Percentiles rank a stretch among this genome's conserved stretches.
phyloP scores from a whole-genome alignment of 2,113 vertebrate genomes.

The Crotalus horridus region DNA sequence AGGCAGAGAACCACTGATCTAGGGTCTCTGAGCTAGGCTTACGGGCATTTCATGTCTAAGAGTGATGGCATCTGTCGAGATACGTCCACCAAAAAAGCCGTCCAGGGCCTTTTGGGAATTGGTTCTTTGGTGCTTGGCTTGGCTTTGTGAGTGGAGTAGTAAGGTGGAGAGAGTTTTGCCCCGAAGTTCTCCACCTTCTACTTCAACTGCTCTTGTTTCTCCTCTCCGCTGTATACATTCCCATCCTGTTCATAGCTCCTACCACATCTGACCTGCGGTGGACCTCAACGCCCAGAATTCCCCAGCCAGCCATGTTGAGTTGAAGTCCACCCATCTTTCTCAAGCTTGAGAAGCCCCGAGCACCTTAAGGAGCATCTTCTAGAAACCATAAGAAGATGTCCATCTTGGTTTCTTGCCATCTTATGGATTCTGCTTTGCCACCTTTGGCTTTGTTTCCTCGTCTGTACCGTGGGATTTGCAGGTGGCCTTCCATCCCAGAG shows the following conservation, averaged over 20 bases:
- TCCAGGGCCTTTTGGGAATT: neutral
- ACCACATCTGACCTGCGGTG: no score
- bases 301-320: neutral
- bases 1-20: no score
- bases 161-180: neutral
- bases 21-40: neutral
- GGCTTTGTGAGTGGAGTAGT: neutral
- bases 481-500: neutral
- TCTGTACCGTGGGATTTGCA: neutral
- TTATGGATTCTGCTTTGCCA: neutral
- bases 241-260: no score
- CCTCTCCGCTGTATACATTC: neutral
- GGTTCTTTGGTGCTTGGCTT: neutral
- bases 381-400: neutral
- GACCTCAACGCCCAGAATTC: no score
- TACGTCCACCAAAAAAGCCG: neutral
- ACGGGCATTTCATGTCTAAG: neutral
- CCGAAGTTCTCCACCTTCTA: neutral
- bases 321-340: neutral
- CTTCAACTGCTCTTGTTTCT: neutral
- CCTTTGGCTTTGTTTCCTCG: neutral
- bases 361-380: neutral
- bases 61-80: neutral
- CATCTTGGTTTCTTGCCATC: neutral
- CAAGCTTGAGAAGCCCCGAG: neutral